Evolutionary conservation across 2,888 invertebrate genomes (phyloP).

Genomic region (Bellardia bayeri): DNA sequence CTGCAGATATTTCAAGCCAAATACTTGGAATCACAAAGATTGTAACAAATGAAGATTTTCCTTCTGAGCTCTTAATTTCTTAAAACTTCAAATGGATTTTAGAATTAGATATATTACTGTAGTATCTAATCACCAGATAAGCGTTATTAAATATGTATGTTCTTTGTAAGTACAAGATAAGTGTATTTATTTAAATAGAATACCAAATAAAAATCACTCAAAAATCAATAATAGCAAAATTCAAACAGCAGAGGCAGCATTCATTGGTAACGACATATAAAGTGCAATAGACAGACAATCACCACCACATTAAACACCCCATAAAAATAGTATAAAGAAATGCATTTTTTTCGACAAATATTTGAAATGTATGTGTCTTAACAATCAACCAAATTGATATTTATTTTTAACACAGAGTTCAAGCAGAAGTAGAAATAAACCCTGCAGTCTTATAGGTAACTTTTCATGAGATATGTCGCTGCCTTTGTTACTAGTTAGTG

Average conservation of each 20-base stretch:
- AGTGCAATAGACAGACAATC: constrained; percentile 46
- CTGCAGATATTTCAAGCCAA: too few species aligned
- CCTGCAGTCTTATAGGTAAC: too few species aligned
- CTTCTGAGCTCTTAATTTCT: too few species aligned
- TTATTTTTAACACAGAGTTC: constrained; percentile 19
- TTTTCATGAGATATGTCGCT: too few species aligned
- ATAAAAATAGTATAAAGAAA: constrained; percentile 29
- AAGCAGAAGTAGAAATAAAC: neutral
- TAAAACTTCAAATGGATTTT: too few species aligned
- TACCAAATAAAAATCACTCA: constrained; percentile 27
- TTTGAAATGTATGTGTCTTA: constrained; percentile 28
- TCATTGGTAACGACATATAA: constrained; percentile 47
- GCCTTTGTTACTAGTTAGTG: too few species aligned
- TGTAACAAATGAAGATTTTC: too few species aligned
- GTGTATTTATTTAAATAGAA: neutral
- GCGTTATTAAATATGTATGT: neutral
- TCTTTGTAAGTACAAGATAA: neutral
- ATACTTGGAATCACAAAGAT: too few species aligned
- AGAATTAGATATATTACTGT: too few species aligned
- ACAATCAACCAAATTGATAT: constrained; percentile 44
- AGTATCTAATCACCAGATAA: neutral
- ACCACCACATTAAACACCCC: constrained; percentile 49
- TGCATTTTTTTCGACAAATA: neutral
- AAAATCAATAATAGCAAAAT: constrained; percentile 42
- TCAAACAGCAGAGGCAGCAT: neutral